phyloP scores from a whole-genome alignment of 2,113 vertebrate genomes.

The Neolamprologus hecqui region DNA sequence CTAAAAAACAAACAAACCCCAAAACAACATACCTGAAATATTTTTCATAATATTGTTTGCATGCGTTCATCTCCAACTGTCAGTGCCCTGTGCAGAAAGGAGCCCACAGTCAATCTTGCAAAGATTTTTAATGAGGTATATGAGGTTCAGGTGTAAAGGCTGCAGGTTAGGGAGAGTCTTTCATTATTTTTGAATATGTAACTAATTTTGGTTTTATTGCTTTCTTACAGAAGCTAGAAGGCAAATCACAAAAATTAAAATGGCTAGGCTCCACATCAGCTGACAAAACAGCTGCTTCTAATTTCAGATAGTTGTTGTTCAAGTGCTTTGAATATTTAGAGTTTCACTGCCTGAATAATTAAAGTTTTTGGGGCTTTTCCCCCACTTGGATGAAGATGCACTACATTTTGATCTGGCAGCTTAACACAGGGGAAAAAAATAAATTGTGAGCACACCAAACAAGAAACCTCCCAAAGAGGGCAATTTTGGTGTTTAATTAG shows the following conservation, averaged over 20 bases:
- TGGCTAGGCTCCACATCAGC: neutral
- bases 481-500: slow-evolving; percentile 35
- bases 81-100: neutral
- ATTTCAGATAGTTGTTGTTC: neutral
- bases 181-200: neutral
- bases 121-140: neutral
- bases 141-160: neutral
- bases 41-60: neutral
- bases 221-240: neutral
- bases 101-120: neutral
- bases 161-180: neutral
- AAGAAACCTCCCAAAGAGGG: neutral
- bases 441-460: neutral
- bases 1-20: neutral
- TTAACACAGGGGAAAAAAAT: neutral
- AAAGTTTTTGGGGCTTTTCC: neutral
- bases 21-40: neutral
- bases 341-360: neutral
- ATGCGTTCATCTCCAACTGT: neutral
- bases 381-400: neutral
- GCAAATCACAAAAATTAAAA: neutral
- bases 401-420: neutral
- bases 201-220: neutral
- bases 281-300: neutral
- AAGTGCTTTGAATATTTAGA: neutral